These are phyloP conservation scores for Crenichthys baileyi DNA, from an alignment of 2,797 vertebrate species.

Conservation along the genomic window DNA sequence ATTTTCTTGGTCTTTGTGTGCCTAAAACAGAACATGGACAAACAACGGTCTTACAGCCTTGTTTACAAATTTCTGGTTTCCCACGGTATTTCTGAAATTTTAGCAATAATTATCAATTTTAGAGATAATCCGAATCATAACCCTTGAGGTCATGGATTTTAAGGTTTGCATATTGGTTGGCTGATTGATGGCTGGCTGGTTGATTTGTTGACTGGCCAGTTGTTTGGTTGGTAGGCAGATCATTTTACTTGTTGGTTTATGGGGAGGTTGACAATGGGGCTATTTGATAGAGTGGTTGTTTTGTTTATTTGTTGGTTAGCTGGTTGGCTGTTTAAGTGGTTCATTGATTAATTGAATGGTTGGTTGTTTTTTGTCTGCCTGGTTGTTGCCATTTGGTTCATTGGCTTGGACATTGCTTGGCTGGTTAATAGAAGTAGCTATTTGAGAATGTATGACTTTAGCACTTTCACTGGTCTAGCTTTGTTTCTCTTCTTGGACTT, in stretches of 20 bases:
- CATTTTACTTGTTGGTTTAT: too few relatives aligned
- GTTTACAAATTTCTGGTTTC: too few relatives aligned
- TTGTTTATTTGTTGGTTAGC: too few relatives aligned
- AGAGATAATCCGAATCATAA: not conserved
- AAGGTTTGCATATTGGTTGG: not conserved
- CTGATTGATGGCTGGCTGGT: not conserved
- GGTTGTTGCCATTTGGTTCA: not conserved
- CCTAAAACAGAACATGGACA: too few relatives aligned
- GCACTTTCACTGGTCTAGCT: too few relatives aligned
- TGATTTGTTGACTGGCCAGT: not conserved
- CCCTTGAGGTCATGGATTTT: not conserved
- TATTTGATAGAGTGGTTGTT: too few relatives aligned
- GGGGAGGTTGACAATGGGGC: too few relatives aligned
- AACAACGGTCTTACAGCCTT: too few relatives aligned
- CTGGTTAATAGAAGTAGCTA: too few relatives aligned
- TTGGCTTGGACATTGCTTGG: not conserved
- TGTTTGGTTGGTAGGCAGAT: not conserved
- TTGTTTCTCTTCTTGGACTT: too few relatives aligned
- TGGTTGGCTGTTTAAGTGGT: not conserved
- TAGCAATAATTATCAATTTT: not conserved
- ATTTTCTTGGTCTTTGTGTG: too few relatives aligned
- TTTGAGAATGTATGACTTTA: too few relatives aligned
- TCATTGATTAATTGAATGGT: not conserved
- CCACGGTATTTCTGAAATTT: not conserved
- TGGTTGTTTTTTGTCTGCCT: not conserved